Base-by-base conservation (phyloP, 2,113 vertebrate species). In the Callopanchax toddi region DNA sequence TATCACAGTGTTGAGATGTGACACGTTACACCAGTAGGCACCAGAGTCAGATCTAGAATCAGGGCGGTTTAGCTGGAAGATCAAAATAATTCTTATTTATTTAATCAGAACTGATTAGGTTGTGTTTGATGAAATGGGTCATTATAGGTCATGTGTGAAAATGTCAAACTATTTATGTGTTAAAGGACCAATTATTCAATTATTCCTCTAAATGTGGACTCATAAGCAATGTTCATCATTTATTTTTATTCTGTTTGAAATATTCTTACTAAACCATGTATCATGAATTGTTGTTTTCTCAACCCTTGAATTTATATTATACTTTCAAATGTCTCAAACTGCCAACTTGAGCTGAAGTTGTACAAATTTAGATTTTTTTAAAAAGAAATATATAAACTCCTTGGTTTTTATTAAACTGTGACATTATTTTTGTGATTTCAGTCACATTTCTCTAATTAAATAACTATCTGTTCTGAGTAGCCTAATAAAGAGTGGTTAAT, bases 1-100 rank as follows among this genome's bases (percentile, higher is more conserved):
- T 67, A 69, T 42, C 64, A 60, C 40, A 34, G 52, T 67, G 53
- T 68, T 67, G 42, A 54, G 40, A 57, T 56, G 43, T 65, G 51
- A 68, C 57, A 54, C 66, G 53, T 34, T 22, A 42, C 60, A 40
- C 66, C 25, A 52, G 64, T 39, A 26, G 46, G 48, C 36, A 45
- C 62, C 15, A 44, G 22, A 66, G 29, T 15, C 2, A 70, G 23
- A 52, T 34, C 39, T 75, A 37, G 57, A 3, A 54, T 68, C 71
- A 32, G n/a, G n/a, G n/a, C n/a, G n/a, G n/a, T n/a, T n/a, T n/a
- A n/a, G 13, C 57, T 48, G 32, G 40, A 49, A 60, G 52, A 22
- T 49, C 51, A 26, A 44, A 20, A 20, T 2, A 1, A 9, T 66
- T 17, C 25, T 50, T 48, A 20, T 68, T 55, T 53, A 50, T 51